Base-by-base conservation (phyloP, 1,140 invertebrate genomes). In the Lycorma delicatula region DNA sequence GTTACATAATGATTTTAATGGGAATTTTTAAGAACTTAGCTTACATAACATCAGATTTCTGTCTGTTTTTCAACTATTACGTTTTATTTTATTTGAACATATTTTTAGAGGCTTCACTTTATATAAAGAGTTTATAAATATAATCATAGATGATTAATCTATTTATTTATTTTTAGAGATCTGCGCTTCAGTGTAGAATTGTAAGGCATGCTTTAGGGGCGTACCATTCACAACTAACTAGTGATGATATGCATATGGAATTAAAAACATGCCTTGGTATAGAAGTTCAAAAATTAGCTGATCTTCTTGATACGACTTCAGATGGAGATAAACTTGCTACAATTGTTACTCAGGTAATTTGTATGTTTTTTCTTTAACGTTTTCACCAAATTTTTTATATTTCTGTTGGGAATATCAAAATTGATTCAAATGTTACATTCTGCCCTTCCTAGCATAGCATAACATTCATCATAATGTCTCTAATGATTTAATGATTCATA, bases 161-260 rank as follows among this genome's bases (percentile, higher is more conserved):
- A 27, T 55, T 60, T 56, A 26, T 27, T 44, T 27, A 3, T 51
- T 50, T 62, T 47, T 54, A 65, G 64, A 61, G 66, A 26, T 58
- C 54, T 48, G 54, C 58, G 18, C 25, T 67, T 20, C 64, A 67
- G 28, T 58, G 60, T 50, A 36, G 56, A 26, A 54, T 67, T 12
- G 51, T 67, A 20, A 54, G 65, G 20, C 46, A 56, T 27, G 64
- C 66, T 9, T 53, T 67, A 7, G 54, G 51, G 16, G 56, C 58
- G n/a, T 67, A 67, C 38, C 59, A 65, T 34, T 59, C 57, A 31
- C 60, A 63, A 31, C 50, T 67, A 48, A 60, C 58, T 2, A 53
- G 58, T 16, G 59, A 66, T 26, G 63, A 66, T 50, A 56, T 63
- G 5, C 56, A 66, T 44, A 44, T 38, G 4, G 60, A 67, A 52